These are phyloP conservation scores for Stegostoma tigrinum DNA, from an alignment of 2,113 vertebrate species.

Conservation along the genomic window DNA sequence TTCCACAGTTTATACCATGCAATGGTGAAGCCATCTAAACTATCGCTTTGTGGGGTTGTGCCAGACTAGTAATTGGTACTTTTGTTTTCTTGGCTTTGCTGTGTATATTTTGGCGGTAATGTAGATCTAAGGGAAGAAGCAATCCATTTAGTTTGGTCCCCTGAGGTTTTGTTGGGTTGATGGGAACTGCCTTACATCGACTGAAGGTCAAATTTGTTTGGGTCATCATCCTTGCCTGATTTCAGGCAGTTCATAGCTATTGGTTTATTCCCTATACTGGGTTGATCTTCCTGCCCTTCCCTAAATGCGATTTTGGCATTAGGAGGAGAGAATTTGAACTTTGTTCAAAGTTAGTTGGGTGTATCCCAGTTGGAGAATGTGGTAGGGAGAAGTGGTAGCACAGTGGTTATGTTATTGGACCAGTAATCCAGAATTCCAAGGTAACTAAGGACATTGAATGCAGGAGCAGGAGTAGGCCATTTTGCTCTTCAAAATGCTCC, in stretches of 20 bases:
- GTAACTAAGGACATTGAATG: too few species aligned
- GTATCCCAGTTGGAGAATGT: neutral
- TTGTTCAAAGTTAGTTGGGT: neutral
- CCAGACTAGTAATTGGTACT: neutral
- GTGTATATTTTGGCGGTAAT: neutral
- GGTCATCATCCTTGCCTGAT: neutral
- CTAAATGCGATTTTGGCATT: neutral
- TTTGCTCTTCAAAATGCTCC: too few species aligned
- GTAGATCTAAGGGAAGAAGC: neutral
- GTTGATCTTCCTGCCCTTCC: neutral
- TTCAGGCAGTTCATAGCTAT: neutral
- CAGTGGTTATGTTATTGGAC: too few species aligned
- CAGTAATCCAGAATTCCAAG: too few species aligned
- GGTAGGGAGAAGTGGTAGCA: too few species aligned
- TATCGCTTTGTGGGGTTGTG: neutral
- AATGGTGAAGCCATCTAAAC: neutral
- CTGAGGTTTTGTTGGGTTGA: conserved; percentile 7
- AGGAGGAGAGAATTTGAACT: neutral
- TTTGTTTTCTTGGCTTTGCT: neutral
- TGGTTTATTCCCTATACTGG: neutral
- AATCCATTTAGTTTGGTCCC: neutral
- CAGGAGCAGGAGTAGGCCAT: too few species aligned
- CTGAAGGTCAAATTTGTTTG: conserved; percentile 1
- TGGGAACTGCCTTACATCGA: conserved; percentile 14
- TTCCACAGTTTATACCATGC: neutral